Conservation (phyloP, 2,888 invertebrate genomes). For the Deilephila elpenor region DNA sequence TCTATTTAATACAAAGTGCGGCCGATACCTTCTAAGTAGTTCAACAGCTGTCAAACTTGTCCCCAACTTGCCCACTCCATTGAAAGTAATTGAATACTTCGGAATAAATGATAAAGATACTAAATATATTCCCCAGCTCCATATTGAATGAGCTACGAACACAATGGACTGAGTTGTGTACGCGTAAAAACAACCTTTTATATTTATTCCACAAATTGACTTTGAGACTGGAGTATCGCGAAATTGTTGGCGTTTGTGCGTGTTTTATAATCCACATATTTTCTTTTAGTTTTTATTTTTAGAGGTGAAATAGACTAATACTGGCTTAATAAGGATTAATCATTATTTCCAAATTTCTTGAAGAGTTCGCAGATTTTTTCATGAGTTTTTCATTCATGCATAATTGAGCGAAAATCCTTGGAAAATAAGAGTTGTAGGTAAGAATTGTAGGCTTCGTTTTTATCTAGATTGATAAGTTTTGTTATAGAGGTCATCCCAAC, state of each 20-base stretch:
- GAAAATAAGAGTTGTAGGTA: too few relatives aligned
- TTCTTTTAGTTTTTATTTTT: too few relatives aligned
- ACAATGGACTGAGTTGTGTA: not conserved
- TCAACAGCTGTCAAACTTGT: conserved; percentile 7
- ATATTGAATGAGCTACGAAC: not conserved
- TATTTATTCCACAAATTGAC: not conserved
- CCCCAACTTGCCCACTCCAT: not conserved
- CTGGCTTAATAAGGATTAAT: too few relatives aligned
- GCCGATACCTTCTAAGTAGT: conserved; percentile 1
- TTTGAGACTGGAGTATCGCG: too few relatives aligned
- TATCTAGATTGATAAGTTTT: too few relatives aligned
- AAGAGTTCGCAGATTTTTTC: too few relatives aligned
- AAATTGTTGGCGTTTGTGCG: too few relatives aligned
- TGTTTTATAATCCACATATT: too few relatives aligned
- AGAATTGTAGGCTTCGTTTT: too few relatives aligned
- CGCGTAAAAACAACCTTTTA: not conserved
- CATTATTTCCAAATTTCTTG: too few relatives aligned
- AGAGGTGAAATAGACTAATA: too few relatives aligned
- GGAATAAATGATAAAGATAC: conserved; percentile 15
- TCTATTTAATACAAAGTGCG: not conserved
- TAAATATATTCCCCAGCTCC: not conserved
- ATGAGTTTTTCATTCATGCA: accelerated
- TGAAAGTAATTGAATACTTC: not conserved
- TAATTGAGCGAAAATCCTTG: too few relatives aligned
- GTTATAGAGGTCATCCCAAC: not conserved